Evolutionary conservation across 2,113 vertebrate genomes (phyloP), one percentile per base, ranked within the genome.

Genomic region (Brachyhypopomus gauderio): DNA sequence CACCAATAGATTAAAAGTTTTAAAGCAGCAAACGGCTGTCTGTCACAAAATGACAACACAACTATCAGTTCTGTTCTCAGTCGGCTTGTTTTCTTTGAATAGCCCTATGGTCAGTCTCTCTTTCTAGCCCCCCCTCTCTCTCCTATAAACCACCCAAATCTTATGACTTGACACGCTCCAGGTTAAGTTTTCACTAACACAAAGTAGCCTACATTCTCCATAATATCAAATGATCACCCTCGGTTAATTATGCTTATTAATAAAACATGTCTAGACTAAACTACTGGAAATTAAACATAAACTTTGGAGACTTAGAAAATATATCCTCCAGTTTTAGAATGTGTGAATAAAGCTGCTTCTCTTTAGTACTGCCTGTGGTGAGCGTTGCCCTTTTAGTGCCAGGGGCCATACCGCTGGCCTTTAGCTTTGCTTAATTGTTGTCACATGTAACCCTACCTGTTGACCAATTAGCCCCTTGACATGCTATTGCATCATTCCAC

Each of bases 391-490:
- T 70, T 66, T 56, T 78, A 77, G 81, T 25, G 88, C 91, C 89
- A 2, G 80, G 74, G 90, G 92, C 90, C 64, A 91, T 69, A 80
- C 76, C 88, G 88, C 86, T 91, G 90, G 88, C 91, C 90, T 92
- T 75, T 89, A 78, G 87, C 89, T 87, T 52, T 62, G 75, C 83
- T 89, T 93, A 94, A 94, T 94, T 94, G 92, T 90, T 92, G 89
- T 91, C 92, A 93, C 90, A 93, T 94, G 93, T 94, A 93, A 93
- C 93, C 93, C 89, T 93, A 94, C 91, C 93, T 93, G 92, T 91
- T 84, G 88, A 77, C 90, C 92, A 93, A 93, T 94, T 93, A 94
- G 92, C 88, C 90, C 90, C 56, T 81, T 89, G 91, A 91, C 90
- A 92, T 75, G 87, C 89, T 91, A 91, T 92, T 93, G 91, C 90